These are phyloP conservation scores for Keiferia lycopersicella DNA, from an alignment of 2,888 invertebrate genomes.

Conservation along the genomic window DNA sequence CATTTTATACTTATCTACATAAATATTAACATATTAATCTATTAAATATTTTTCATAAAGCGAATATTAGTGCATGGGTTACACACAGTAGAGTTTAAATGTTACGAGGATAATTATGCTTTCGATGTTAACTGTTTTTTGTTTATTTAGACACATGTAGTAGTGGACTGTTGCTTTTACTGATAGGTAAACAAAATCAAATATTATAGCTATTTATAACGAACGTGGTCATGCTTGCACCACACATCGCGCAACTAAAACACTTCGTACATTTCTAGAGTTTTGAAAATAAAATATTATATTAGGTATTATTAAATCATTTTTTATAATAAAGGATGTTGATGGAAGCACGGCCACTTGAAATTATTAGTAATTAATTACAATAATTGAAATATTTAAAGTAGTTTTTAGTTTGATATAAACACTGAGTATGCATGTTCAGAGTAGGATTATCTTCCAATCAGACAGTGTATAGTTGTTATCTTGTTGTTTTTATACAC, in stretches of 20 bases:
- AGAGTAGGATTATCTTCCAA: conserved; percentile 40
- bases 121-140: conserved; percentile 57
- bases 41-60: conserved; percentile 52
- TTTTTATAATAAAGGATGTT: conserved; percentile 38
- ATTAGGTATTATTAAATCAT: conserved; percentile 13
- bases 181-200: conserved; percentile 39
- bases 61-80: conserved; percentile 53
- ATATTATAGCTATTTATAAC: conserved; percentile 51
- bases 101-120: conserved; percentile 51
- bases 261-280: conserved; percentile 36
- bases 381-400: conserved; percentile 39
- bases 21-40: conserved; percentile 33
- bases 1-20: conserved; percentile 44
- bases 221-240: conserved; percentile 53
- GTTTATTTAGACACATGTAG: conserved; percentile 50
- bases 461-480: conserved; percentile 37
- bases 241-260: conserved; percentile 38
- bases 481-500: conserved; percentile 42
- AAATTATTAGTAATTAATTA: conserved; percentile 50
- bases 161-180: conserved; percentile 57
- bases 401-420: conserved; percentile 63
- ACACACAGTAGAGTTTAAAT: conserved; percentile 47
- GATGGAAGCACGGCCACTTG: conserved; percentile 52
- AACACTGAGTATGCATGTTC: conserved; percentile 52
- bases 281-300: conserved; percentile 40